Conservation (phyloP, 92 coral and sea anemone genomes). For the Epizoanthus rinbou region DNA sequence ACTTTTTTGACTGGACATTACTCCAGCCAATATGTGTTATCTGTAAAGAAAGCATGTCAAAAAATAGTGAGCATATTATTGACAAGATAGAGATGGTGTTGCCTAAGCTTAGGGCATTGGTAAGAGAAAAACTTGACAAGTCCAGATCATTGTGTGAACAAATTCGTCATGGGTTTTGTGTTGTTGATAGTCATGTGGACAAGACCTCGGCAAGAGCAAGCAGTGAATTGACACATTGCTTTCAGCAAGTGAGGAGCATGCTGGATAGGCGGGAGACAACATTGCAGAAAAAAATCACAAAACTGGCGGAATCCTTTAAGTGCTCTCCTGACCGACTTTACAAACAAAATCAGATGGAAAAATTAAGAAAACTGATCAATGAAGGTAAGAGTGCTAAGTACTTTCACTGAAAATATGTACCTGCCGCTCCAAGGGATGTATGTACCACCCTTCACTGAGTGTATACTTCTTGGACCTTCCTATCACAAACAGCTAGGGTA, state of each 20-base stretch:
- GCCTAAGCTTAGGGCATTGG: slow-evolving; percentile 61
- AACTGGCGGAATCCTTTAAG: slow-evolving; percentile 41
- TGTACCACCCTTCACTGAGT: too few species aligned
- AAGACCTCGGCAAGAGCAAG: slow-evolving; percentile 45
- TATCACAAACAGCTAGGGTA: too few species aligned
- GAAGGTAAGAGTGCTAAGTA: slow-evolving; percentile 13
- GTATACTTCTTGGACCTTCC: too few species aligned
- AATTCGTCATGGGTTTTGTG: slow-evolving; percentile 29
- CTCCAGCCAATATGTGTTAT: slow-evolving; percentile 70
- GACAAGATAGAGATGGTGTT: slow-evolving; percentile 55
- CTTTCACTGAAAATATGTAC: too few species aligned
- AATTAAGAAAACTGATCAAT: slow-evolving; percentile 10
- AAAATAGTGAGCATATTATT: slow-evolving; percentile 55
- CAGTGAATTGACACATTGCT: slow-evolving; percentile 41
- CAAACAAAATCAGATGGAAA: slow-evolving; percentile 21
- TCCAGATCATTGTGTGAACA: slow-evolving; percentile 49
- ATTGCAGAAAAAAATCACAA: slow-evolving; percentile 38
- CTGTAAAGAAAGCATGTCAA: slow-evolving; percentile 61
- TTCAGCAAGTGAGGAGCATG: slow-evolving; percentile 45
- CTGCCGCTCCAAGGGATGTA: too few species aligned
- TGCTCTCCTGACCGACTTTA: slow-evolving; percentile 37
- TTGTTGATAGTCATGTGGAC: slow-evolving; percentile 47
- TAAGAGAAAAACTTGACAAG: slow-evolving; percentile 59
- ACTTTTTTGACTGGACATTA: slow-evolving; percentile 74
- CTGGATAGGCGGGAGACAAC: slow-evolving; percentile 63